phyloP scores from a whole-genome alignment of 2,113 vertebrate species.

The Amblyornis subalaris region DNA sequence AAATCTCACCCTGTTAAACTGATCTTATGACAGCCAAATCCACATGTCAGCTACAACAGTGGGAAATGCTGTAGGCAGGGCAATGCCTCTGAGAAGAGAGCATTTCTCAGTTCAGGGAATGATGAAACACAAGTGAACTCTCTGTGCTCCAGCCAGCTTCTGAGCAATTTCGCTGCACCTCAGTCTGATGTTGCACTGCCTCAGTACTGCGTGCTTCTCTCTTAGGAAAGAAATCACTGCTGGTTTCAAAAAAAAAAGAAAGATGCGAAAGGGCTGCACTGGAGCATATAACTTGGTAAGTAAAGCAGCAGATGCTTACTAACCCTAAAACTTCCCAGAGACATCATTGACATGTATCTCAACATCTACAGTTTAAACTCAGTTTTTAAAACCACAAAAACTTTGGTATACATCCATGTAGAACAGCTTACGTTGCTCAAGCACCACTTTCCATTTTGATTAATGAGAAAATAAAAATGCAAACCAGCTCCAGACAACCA shows the following conservation, averaged over 20 bases:
- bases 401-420: not conserved
- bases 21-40: not conserved
- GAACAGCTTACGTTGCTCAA: not conserved
- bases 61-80: not conserved
- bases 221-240: not conserved
- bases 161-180: not conserved
- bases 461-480: not conserved
- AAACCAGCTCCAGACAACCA: not conserved
- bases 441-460: not conserved
- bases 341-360: accelerated
- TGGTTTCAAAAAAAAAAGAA: not conserved
- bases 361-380: not conserved
- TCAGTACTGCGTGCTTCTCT: not conserved
- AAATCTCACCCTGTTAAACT: not conserved
- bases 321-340: not conserved
- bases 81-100: not conserved
- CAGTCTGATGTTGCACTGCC: not conserved
- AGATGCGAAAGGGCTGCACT: not conserved
- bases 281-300: not conserved
- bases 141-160: not conserved
- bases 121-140: not conserved
- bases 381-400: not conserved
- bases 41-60: not conserved
- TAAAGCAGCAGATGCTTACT: not conserved
- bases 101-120: not conserved